Evolutionary conservation across 2,888 invertebrate species (phyloP).

Genomic region (Sturmia bella): DNA sequence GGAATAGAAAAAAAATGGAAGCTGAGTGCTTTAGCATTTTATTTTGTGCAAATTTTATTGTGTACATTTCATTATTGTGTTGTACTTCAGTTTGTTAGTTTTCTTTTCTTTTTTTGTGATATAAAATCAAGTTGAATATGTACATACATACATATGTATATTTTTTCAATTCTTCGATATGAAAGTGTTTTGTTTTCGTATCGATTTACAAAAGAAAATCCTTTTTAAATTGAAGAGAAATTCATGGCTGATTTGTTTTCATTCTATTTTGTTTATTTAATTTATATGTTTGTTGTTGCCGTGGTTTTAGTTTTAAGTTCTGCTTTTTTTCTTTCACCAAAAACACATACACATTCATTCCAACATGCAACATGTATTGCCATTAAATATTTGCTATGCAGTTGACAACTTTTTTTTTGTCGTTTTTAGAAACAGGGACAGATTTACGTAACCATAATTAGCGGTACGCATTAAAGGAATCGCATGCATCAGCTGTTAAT

Average conservation of each 20-base stretch:
- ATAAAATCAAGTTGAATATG: conserved; percentile 10
- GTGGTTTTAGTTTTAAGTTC: neutral
- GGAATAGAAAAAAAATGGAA: neutral
- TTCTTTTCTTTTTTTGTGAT: neutral
- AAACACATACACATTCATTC: conserved; percentile 34
- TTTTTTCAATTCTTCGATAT: neutral
- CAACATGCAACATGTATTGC: conserved; percentile 43
- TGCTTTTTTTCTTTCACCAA: conserved; percentile 22
- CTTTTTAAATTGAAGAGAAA: conserved; percentile 51
- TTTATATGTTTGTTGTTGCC: conserved; percentile 5
- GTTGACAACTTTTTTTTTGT: neutral
- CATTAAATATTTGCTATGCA: neutral
- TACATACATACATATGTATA: neutral
- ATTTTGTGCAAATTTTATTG: neutral
- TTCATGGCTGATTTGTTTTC: conserved; percentile 11
- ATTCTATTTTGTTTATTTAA: neutral
- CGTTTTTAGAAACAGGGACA: neutral
- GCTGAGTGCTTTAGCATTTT: too few relatives aligned
- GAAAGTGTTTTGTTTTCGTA: conserved; percentile 19
- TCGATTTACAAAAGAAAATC: conserved; percentile 42
- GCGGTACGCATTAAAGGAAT: too few relatives aligned
- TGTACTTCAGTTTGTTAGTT: conserved; percentile 16
- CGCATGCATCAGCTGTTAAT: too few relatives aligned
- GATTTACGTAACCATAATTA: neutral
- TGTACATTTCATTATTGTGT: conserved; percentile 27